Conservation (phyloP, 2,888 invertebrate species). For the Resseliella maxima region DNA sequence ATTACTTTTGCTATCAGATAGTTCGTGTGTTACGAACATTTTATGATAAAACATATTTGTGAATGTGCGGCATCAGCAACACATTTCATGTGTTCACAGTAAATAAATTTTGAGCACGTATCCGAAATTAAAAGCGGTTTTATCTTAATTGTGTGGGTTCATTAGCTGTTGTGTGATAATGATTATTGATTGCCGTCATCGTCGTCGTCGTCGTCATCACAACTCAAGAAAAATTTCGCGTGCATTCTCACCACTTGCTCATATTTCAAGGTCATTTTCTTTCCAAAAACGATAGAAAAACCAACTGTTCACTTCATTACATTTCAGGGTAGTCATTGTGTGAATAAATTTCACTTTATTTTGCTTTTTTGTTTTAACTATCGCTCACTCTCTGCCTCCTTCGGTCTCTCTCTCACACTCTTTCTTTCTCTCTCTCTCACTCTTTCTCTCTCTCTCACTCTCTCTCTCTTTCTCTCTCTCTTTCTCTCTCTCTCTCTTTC, state of each 20-base stretch:
- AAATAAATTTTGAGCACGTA: constrained; percentile 48
- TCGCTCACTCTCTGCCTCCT: no score
- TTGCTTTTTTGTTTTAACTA: no score
- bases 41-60: no score
- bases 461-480: no score
- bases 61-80: no score
- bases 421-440: no score
- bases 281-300: background rate
- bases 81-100: constrained; percentile 36
- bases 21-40: background rate
- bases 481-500: no score
- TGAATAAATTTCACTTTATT: background rate
- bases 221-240: constrained; percentile 5
- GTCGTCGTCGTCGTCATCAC: background rate
- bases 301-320: background rate
- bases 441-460: no score
- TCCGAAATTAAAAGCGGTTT: constrained; percentile 24
- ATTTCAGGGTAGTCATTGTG: constrained; percentile 18
- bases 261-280: background rate
- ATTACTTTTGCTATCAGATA: background rate
- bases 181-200: constrained; percentile 41
- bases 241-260: background rate
- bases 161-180: constrained; percentile 41
- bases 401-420: no score
- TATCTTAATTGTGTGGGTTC: constrained; percentile 51